A percentile compares a stretch with the other conserved stretches of the same genome.
Conservation (phyloP, 2,113 vertebrate species). For the Sinocyclocheilus anshuiensis region DNA sequence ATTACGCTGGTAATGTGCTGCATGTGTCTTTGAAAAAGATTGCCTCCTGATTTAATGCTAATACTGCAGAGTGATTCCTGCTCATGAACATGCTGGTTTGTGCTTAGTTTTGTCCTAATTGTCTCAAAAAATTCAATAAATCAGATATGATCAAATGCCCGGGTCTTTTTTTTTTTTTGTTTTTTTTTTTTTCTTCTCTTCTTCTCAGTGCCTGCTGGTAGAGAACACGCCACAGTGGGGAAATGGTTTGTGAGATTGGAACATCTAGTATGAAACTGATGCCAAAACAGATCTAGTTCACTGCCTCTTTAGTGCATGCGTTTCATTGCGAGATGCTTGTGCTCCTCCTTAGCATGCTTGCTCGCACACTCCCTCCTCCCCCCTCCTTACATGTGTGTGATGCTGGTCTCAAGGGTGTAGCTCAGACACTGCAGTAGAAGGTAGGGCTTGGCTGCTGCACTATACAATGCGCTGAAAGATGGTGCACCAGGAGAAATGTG, state of each 20-base stretch:
- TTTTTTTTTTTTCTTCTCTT: neutral
- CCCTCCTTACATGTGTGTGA: constrained; percentile 49
- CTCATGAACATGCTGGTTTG: neutral
- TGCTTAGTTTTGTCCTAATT: neutral
- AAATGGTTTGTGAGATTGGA: neutral
- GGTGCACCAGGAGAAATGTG: constrained; percentile 80
- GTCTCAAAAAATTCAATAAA: neutral
- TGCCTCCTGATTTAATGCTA: neutral
- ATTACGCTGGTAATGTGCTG: neutral
- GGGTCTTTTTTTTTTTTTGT: neutral
- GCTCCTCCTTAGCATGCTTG: constrained; percentile 5
- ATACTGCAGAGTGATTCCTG: neutral
- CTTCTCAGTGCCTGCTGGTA: neutral
- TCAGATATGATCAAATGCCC: neutral
- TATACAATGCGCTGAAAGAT: constrained; percentile 76
- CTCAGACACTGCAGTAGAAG: constrained; percentile 76
- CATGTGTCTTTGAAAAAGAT: neutral
- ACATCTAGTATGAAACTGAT: neutral
- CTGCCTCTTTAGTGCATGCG: neutral
- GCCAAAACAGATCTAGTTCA: neutral
- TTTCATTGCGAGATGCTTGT: neutral
- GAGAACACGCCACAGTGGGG: too few relatives aligned
- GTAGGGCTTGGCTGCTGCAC: constrained; percentile 64
- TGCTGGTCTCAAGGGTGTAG: constrained; percentile 74
- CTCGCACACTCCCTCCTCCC: constrained; percentile 40